Conservation (phyloP, 2,888 invertebrate species). For the Petrolisthes cinctipes region DNA sequence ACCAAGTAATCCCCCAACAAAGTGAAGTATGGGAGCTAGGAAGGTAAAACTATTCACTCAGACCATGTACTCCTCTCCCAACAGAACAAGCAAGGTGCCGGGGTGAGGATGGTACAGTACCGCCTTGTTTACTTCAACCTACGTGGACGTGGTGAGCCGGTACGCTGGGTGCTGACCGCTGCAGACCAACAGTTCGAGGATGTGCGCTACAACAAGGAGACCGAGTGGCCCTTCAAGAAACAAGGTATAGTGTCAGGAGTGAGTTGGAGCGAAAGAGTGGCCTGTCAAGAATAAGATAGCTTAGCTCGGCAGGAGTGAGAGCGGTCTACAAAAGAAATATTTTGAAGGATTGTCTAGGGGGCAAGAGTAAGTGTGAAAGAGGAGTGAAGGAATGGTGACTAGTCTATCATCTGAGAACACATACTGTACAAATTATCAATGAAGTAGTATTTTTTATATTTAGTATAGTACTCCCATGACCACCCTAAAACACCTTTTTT, state of each 20-base stretch:
- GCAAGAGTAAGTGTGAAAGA: neutral
- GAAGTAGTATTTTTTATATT: no score
- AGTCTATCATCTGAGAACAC: neutral
- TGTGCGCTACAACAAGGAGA: constrained; percentile 60
- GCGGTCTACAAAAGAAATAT: neutral
- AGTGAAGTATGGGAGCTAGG: neutral
- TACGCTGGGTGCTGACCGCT: constrained; percentile 62
- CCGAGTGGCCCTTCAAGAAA: constrained; percentile 65
- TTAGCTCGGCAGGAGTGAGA: neutral
- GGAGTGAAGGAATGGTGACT: neutral
- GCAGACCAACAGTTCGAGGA: constrained; percentile 64
- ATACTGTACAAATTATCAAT: no score
- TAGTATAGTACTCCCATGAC: no score
- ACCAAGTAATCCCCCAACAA: neutral
- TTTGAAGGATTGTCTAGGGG: neutral
- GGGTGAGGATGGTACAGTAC: constrained; percentile 59
- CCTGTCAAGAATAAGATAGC: neutral
- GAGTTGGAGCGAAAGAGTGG: neutral
- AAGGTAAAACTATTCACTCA: neutral
- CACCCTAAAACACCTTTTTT: no score
- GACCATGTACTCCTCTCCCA: neutral
- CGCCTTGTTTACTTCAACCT: constrained; percentile 65
- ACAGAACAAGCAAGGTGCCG: neutral
- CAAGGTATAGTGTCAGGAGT: constrained; percentile 50
- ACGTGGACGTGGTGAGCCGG: constrained; percentile 65